A percentile compares a stretch with the other conserved stretches of the same genome.
Conservation (phyloP, 2,113 vertebrate species). For the Cromileptes altivelis region DNA sequence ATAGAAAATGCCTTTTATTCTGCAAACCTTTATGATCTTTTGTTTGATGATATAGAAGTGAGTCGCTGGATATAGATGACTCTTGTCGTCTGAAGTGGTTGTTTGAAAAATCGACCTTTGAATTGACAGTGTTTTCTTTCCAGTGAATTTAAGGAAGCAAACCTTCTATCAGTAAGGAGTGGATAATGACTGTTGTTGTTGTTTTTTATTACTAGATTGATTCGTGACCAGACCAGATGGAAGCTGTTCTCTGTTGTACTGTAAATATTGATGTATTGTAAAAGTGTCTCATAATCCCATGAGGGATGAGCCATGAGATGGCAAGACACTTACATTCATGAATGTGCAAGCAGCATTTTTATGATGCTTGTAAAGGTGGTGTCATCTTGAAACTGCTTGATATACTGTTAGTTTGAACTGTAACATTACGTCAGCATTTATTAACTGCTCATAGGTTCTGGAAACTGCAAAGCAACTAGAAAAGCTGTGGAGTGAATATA, state of each 20-base stretch:
- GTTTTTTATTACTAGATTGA: not conserved
- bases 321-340: not conserved
- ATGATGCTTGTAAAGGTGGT: not conserved
- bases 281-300: too few species aligned
- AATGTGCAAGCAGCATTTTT: not conserved
- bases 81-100: not conserved
- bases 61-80: not conserved
- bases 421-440: not conserved
- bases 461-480: not conserved
- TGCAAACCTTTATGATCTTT: too few species aligned
- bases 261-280: not conserved
- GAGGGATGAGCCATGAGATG: not conserved
- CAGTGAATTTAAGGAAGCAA: not conserved
- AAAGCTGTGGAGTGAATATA: not conserved
- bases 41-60: not conserved
- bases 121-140: not conserved
- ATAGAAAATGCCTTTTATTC: not conserved
- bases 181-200: not conserved
- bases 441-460: not conserved
- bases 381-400: not conserved
- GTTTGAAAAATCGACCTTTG: not conserved
- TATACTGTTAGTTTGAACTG: not conserved
- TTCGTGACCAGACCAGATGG: not conserved
- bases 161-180: not conserved
- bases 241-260: not conserved